phyloP scores from a whole-genome alignment of 2,888 invertebrate species.

The Microctonus brassicae region DNA sequence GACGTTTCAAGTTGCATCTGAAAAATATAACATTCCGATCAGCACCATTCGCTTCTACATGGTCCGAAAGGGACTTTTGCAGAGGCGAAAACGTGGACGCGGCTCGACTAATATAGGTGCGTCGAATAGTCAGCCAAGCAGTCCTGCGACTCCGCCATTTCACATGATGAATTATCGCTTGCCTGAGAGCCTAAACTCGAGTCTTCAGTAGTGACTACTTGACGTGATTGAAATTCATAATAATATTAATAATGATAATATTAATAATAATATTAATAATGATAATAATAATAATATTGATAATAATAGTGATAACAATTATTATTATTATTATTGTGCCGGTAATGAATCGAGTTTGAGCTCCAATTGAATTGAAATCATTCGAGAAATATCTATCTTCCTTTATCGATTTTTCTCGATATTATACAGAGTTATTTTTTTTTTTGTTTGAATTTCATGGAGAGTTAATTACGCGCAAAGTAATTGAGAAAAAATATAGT shows the following conservation, averaged over 20 bases:
- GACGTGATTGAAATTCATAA: constrained; percentile 39
- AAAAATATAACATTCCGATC: constrained; percentile 89
- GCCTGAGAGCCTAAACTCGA: constrained; percentile 72
- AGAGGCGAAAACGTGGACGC: constrained; percentile 83
- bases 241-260: constrained; percentile 41
- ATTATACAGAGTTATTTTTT: not conserved
- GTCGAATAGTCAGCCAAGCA: constrained; percentile 70
- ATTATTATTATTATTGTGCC: not conserved
- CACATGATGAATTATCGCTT: constrained; percentile 84
- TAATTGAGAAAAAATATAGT: not conserved
- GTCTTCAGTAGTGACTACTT: constrained; percentile 65
- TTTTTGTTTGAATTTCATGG: not conserved
- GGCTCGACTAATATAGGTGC: constrained; percentile 72
- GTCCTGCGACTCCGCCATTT: constrained; percentile 80
- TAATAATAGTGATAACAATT: constrained; percentile 16
- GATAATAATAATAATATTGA: constrained; percentile 34
- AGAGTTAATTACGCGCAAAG: not conserved
- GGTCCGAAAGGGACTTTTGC: constrained; percentile 87
- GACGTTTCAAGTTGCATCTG: constrained; percentile 89
- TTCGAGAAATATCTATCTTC: constrained; percentile 5
- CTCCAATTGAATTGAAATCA: not conserved
- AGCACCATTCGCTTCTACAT: constrained; percentile 90
- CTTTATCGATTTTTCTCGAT: not conserved
- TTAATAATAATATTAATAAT: constrained; percentile 27
- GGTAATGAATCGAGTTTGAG: not conserved